Evolutionary conservation across 2,797 vertebrate genomes (phyloP), one percentile per base, ranked within the genome.

Genomic region (Scolopax rusticola): DNA sequence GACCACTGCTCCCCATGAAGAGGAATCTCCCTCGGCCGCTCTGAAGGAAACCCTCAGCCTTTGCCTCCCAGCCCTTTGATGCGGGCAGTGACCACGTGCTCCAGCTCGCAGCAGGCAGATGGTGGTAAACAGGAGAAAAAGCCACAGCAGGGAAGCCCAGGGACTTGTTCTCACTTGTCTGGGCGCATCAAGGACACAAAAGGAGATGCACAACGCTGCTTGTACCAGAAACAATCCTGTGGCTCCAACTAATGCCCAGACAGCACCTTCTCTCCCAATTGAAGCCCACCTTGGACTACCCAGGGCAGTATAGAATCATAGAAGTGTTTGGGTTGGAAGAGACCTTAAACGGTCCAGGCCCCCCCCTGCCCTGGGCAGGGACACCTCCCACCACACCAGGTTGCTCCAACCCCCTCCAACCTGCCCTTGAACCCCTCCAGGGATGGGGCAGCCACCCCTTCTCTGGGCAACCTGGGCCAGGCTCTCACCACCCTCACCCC

Each of bases 241-340:
- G 3, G 28, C 32, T 90, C 23, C 4, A 2, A 8, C 8, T 36
- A 41, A 54, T 41, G 18, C 27, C 14, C 2, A 6, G 63, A 21
- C 61, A 68, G 32, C 56, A 83, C 27, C 56, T 56, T 6, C 25
- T 67, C 38, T 59, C 47, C n/a, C 43, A 40, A 53, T 18, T 41
- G 65, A 70, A 83, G 12, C 13, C n/a, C 69, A 69, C 12, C 13
- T 50, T 3, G 1, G 53, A 24, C 12, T 0, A 0, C 9, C 4
- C 0, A 0, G 27, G n/a, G n/a, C 7, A 18, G 11, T 1, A 53
- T 4, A 16, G 15, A 53, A 28, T 53, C 27, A 53, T 17, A 11
- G 50, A 28, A 28, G 6, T 9, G 50, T 30, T 53, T 53, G 50
- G 27, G 50, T 53, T 28, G 27, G 25, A 51, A 28, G 27, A 27